phyloP scores from a whole-genome alignment of 2,113 vertebrate genomes.

The Mastomys natalensis region DNA sequence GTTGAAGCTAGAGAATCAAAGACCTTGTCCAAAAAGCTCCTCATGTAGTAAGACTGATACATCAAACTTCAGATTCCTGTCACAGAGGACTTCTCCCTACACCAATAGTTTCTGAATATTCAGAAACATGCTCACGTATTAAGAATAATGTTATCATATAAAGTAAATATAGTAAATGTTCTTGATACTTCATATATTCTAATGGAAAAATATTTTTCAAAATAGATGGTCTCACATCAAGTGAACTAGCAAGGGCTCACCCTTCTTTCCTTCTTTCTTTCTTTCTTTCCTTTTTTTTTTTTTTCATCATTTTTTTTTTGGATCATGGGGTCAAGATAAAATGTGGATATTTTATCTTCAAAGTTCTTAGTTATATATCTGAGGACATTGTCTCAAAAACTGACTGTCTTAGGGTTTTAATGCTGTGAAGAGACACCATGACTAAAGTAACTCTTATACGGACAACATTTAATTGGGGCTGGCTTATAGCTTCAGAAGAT shows the following conservation, averaged over 20 bases:
- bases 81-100: not conserved
- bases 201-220: slow-evolving; percentile 9
- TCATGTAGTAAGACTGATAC: not conserved
- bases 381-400: not conserved
- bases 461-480: too few relatives aligned
- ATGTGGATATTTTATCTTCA: not conserved
- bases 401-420: too few relatives aligned
- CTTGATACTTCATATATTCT: not conserved
- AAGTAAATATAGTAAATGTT: not conserved
- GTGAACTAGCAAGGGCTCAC: rapidly evolving
- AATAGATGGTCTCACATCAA: not conserved
- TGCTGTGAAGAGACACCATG: too few relatives aligned
- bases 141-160: not conserved
- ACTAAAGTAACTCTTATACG: too few relatives aligned
- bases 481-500: too few relatives aligned
- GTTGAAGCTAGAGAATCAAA: not conserved
- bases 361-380: not conserved
- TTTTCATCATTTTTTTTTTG: not conserved
- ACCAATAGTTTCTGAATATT: not conserved
- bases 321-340: not conserved
- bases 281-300: not conserved
- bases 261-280: not conserved
- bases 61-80: not conserved
- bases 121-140: not conserved
- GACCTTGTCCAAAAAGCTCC: not conserved